phyloP scores from a whole-genome alignment of 2,113 vertebrate species.

The Paraplagusia blochii region DNA sequence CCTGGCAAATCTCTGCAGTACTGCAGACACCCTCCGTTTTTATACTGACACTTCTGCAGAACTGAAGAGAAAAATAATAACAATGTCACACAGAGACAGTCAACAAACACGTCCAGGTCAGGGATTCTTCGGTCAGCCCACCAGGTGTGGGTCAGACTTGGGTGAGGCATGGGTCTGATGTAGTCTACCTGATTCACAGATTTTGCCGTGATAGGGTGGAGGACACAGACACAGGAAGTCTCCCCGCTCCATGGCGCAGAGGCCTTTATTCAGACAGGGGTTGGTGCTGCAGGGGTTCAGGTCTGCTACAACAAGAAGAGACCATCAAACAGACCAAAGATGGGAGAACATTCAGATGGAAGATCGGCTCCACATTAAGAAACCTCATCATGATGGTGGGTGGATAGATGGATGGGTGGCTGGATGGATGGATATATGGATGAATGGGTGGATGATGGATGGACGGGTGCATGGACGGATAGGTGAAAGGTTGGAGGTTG shows the following conservation, averaged over 20 bases:
- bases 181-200: conserved; percentile 45
- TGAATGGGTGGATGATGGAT: too few relatives aligned
- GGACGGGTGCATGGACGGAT: too few relatives aligned
- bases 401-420: too few relatives aligned
- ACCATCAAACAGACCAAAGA: neutral
- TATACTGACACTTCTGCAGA: conserved; percentile 68
- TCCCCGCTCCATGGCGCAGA: conserved; percentile 45
- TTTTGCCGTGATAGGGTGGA: conserved; percentile 50
- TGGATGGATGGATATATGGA: too few relatives aligned
- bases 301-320: conserved; percentile 32
- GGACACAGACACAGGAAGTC: conserved; percentile 58
- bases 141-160: too few relatives aligned
- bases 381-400: neutral
- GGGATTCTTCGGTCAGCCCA: neutral
- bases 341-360: too few relatives aligned
- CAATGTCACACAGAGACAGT: neutral
- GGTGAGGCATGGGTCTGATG: too few relatives aligned
- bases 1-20: conserved; percentile 69
- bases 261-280: conserved; percentile 56
- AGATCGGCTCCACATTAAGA: neutral
- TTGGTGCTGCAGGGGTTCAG: conserved; percentile 46
- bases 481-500: too few relatives aligned
- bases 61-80: neutral
- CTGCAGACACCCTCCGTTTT: conserved; percentile 78
- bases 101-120: neutral